Base-by-base conservation (phyloP, 1,140 invertebrate species). In the Ditylenchus dipsaci region DNA sequence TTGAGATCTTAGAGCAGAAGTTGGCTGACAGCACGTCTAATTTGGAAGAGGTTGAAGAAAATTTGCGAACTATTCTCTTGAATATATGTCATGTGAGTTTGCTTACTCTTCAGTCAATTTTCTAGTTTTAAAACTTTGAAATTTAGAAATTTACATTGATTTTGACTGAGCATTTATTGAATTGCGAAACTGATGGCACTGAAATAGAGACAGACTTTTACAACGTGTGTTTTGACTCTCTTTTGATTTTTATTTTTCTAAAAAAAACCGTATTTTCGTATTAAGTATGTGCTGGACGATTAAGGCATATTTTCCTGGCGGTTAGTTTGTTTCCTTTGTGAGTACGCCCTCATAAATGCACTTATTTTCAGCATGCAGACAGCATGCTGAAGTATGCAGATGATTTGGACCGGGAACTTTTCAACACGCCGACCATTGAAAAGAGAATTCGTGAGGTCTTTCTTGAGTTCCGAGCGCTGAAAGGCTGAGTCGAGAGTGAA, bases 321-420 rank as follows among this genome's bases (percentile, higher is more conserved):
- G 94, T 97, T 86, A 89, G 87, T 87, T 7, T 15, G 11, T 65
- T 68, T n/a, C n/a, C n/a, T 75, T 72, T 19, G n/a, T 53, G 23
- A 29, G 15, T 23, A 42, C 45, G 23, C 42, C 1, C 21, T 23
- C 57, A 64, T 7, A 62, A 38, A 11, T 60, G 42, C 71, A 62
- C 58, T 49, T 53, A 53, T 71, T 84, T 86, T 65, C 81, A 88
- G 93, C 93, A 98, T 84, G 90, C 95, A 83, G 91, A 95, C 81
- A 91, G 96, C 88, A 93, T 97, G n/a, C 92, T 72, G 92, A 85
- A 92, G 92, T 80, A 96, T 95, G 85, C 92, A 91, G 81, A 90
- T 89, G 68, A 96, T 92, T 83, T 97, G 82, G 93, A 97, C 84
- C 93, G 91, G 0, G 85, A 97, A 30, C 87, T 98, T 9, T 97